These are phyloP conservation scores for Tetramorium bicarinatum DNA, from an alignment of 2,888 invertebrate species.

Conservation along the genomic window DNA sequence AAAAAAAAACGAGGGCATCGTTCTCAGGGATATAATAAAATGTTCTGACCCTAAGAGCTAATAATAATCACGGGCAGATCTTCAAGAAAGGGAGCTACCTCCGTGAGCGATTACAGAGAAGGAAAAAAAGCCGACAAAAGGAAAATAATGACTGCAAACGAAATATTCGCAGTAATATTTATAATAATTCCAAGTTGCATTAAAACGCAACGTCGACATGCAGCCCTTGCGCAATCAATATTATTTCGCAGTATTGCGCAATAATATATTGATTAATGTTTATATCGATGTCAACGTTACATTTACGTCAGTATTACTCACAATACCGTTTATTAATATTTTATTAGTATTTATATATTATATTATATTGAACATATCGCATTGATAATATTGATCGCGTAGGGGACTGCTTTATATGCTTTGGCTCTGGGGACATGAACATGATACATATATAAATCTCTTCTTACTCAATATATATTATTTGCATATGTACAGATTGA, in stretches of 20 bases:
- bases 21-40: slow-evolving; percentile 60
- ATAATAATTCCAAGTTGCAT: neutral
- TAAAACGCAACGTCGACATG: neutral
- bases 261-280: neutral
- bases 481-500: slow-evolving; percentile 63
- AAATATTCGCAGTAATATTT: neutral
- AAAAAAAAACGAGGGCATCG: slow-evolving; percentile 30
- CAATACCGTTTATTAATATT: neutral
- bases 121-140: neutral
- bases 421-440: slow-evolving; percentile 8
- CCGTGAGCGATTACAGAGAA: neutral
- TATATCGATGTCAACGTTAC: neutral
- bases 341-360: neutral
- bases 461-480: slow-evolving; percentile 60
- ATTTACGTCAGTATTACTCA: neutral
- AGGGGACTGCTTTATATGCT: neutral
- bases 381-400: slow-evolving; percentile 3
- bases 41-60: slow-evolving; percentile 55
- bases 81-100: neutral
- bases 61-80: slow-evolving; percentile 60
- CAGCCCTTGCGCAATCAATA: slow-evolving; percentile 1
- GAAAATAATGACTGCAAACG: neutral
- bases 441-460: slow-evolving; percentile 54
- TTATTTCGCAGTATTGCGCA: neutral
- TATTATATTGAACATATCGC: neutral